Base-by-base conservation (phyloP, 1,140 invertebrate genomes). In the Odontomachus brunneus region DNA sequence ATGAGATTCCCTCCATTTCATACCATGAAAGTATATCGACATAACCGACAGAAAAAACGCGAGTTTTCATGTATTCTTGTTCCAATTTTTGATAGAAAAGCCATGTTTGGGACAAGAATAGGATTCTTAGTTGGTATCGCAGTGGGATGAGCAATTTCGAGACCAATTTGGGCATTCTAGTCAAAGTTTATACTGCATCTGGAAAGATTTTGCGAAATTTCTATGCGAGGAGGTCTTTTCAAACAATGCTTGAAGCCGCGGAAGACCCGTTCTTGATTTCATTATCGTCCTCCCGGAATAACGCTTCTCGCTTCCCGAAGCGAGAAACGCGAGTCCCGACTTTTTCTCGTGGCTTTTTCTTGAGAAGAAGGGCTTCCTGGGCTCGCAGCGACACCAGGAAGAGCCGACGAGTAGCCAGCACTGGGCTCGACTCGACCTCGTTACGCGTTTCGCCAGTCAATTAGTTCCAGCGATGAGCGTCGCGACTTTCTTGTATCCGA, bases 371-470 rank as follows among this genome's bases (percentile, higher is more conserved):
- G 1, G 15, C 3, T 63, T 60, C n/a, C 38, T 5, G 29, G 2
- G 29, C 29, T 2, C 29, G 29, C 29, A 5, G 49, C 19, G 44
- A 38, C 15, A 19, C 24, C 29, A 38, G 19, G 62, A 53, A 38
- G 60, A 53, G 26, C 48, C 29, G 44, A 75, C 22, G 44, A 75
- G 48, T 75, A 29, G 29, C 17, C 24, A 53, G 73, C 29, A 22
- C 26, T 48, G 11, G 53, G 44, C 51, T 38, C 63, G 74, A 17
- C n/a, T 65, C 44, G 74, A 55, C 19, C 15, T 62, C 62, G 74
- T 76, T 76, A 76, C 26, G 19, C 60, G 60, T 76, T 66, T 66
- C 29, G 62, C 19, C 48, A 63, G 26, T 66, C 74, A 63, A 76
- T 76, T 76, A 55, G 29, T 66, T 76, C 4, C 60, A 76, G 26